Evolutionary conservation across 2,888 invertebrate species (phyloP).

Genomic region (Parnassius orleans): DNA sequence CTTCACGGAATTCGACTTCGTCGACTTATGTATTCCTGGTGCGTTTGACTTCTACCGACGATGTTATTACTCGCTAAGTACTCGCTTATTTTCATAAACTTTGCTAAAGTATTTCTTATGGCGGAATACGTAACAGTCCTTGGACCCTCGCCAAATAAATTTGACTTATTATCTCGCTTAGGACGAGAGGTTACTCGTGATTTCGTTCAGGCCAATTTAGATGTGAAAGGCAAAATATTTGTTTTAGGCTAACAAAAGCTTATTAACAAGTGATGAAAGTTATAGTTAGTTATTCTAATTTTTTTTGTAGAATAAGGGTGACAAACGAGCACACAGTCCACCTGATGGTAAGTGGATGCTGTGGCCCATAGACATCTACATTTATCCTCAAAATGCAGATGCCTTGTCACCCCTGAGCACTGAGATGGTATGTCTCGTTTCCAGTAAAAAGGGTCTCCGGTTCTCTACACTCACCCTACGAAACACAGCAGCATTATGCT

Average conservation of each 20-base stretch:
- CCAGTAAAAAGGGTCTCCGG: no score
- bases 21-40: conserved; percentile 32
- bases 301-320: no score
- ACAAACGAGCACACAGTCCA: no score
- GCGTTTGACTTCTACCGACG: conserved; percentile 30
- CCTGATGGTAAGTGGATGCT: no score
- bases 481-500: no score
- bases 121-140: conserved; percentile 19
- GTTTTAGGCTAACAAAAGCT: conserved; percentile 4
- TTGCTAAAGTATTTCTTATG: conserved; percentile 28
- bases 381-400: no score
- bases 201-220: conserved; percentile 20
- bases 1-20: conserved; percentile 37
- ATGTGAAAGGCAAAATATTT: conserved; percentile 7
- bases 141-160: conserved; percentile 23
- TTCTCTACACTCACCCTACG: no score
- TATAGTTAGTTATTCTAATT: no score
- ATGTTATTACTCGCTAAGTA: conserved; percentile 39
- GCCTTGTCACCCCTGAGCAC: no score
- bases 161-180: conserved; percentile 20
- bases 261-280: no score
- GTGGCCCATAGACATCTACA: no score
- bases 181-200: conserved; percentile 5
- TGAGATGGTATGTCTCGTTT: no score
- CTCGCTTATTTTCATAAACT: conserved; percentile 37